Evolutionary conservation across 2,888 invertebrate species (phyloP).

Genomic region (Drosophila peninsularis): DNA sequence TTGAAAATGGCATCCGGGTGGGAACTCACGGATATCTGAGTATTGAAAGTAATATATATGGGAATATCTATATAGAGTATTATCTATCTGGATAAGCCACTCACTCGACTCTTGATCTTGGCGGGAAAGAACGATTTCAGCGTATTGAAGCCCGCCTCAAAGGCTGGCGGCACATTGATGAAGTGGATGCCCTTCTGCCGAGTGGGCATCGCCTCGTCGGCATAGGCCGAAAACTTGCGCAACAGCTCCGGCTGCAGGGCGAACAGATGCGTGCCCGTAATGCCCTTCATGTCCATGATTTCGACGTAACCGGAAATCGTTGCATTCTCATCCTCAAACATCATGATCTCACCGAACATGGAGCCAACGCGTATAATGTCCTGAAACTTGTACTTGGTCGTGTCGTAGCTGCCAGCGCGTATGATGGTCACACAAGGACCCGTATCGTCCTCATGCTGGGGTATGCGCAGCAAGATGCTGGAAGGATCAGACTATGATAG

Average conservation of each 20-base stretch:
- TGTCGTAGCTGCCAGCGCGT: constrained; percentile 86
- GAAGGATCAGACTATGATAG: background rate
- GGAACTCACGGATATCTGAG: constrained; percentile 86
- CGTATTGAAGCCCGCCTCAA: constrained; percentile 87
- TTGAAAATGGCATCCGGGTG: constrained; percentile 87
- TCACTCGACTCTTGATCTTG: constrained; percentile 87
- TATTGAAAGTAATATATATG: background rate
- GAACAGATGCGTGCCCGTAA: constrained; percentile 86
- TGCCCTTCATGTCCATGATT: constrained; percentile 87
- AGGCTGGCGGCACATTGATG: constrained; percentile 87
- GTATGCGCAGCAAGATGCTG: constrained; percentile 77
- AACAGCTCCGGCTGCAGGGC: constrained; percentile 87
- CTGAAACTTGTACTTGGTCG: constrained; percentile 85
- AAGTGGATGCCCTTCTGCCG: constrained; percentile 88
- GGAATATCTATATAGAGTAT: background rate
- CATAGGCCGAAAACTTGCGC: constrained; percentile 86
- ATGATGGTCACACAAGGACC: constrained; percentile 86
- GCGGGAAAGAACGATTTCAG: constrained; percentile 87
- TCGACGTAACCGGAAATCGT: constrained; percentile 86
- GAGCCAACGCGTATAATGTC: constrained; percentile 87
- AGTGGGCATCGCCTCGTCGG: constrained; percentile 88
- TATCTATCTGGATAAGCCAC: too few relatives aligned
- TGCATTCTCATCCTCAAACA: constrained; percentile 88
- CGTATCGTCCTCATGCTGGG: constrained; percentile 82
- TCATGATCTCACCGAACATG: constrained; percentile 87